Evolutionary conservation across 2,113 vertebrate genomes (phyloP), one percentile per base, ranked within the genome.

Genomic region (Entelurus aequoreus): DNA sequence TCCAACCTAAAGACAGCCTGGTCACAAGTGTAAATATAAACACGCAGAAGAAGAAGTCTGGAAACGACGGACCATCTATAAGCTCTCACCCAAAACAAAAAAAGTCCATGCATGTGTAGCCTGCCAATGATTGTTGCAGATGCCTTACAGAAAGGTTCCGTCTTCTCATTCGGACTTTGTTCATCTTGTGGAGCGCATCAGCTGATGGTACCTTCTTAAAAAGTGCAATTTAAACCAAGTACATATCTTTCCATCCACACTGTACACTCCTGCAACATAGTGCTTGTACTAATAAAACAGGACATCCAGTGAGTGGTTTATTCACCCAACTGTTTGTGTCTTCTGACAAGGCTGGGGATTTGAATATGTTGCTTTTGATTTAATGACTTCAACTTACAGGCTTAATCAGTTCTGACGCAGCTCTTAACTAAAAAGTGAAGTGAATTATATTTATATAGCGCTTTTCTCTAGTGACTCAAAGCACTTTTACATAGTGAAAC

Each of bases 251-350:
- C 80, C 92, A 94, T 92, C 76, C 84, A 90, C 91, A 93, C 91
- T 85, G 89, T 91, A 89, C 88, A 87, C 88, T 91, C 92, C 93
- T 94, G 93, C 94, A 94, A 90, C 87, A 82, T 91, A 92, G 89
- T 92, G 93, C 93, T 94, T 92, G 91, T 94, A 94, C 90, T 88
- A 94, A 93, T 94, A 95, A 93, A 95, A 89, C 62, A 53, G 72
- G 69, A 82, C 84, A 48, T 16, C n/a, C 28, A 10, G 47, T 50
- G 21, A 37, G 60, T 16, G 47, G 8, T 37, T 61, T n/a, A 48
- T 50, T 61, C 87, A 84, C 68, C 64, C 65, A 63, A 8, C 8
- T 6, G 14, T 57, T 1, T 52, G 64, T 8, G 12, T 38, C 16
- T 60, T 40, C 38, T 40, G 38, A 7, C 5, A 40, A 40, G 1